Conservation (phyloP, 2,797 vertebrate species). For the Falco novaeseelandiae region DNA sequence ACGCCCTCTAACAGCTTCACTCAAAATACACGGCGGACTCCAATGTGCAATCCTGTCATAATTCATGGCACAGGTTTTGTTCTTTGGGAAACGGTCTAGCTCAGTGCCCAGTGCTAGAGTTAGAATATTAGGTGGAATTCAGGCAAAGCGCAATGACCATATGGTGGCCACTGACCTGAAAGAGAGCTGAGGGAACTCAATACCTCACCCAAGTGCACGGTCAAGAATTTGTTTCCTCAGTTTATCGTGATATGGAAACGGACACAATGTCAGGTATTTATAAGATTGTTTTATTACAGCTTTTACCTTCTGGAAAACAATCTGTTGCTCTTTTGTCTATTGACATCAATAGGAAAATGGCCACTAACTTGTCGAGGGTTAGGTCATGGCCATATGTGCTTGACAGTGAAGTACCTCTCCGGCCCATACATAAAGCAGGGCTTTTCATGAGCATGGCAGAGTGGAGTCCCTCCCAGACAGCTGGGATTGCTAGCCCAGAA, state of each 20-base stretch:
- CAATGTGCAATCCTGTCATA: background rate
- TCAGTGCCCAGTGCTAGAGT: background rate
- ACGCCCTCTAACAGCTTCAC: background rate
- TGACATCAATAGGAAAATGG: background rate
- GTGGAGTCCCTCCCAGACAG: background rate
- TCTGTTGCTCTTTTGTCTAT: background rate
- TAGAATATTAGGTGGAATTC: background rate
- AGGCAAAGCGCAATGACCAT: background rate
- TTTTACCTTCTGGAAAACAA: background rate
- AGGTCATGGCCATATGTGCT: fast-evolving
- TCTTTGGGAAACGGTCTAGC: background rate
- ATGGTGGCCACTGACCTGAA: background rate
- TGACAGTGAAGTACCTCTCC: background rate
- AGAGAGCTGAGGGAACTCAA: background rate
- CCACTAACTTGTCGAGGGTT: background rate
- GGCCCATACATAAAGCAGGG: background rate
- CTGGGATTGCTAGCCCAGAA: background rate
- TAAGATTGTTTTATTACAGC: background rate
- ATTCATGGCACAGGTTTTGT: background rate
- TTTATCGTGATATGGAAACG: background rate
- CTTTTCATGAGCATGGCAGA: background rate
- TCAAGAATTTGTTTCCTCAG: background rate
- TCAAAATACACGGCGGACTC: background rate
- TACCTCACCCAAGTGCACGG: background rate
- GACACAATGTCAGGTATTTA: background rate